Evolutionary conservation across 1,140 invertebrate species (phyloP).

Genomic region (Bombus haemorrhoidalis): DNA sequence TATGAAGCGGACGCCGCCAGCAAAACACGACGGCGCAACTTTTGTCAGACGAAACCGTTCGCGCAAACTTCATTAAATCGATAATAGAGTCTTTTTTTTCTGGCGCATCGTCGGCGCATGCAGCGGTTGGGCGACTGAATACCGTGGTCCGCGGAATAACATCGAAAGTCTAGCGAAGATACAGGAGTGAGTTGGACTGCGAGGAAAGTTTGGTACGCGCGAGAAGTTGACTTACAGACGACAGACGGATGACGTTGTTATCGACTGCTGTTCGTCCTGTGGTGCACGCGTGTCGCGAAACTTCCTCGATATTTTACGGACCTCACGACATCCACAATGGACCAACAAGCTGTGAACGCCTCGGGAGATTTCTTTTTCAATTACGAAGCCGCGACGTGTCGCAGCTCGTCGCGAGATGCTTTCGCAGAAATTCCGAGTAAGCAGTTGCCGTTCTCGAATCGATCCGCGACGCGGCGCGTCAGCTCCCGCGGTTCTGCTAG

Average conservation of each 20-base stretch:
- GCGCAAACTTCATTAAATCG: slow-evolving; percentile 26
- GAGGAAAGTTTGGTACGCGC: slow-evolving; percentile 36
- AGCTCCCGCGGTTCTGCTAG: neutral
- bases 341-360: neutral
- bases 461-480: neutral
- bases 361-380: slow-evolving; percentile 18
- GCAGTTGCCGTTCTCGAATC: slow-evolving; percentile 21
- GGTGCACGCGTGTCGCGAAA: slow-evolving; percentile 32
- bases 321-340: slow-evolving; percentile 24
- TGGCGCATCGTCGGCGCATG: neutral
- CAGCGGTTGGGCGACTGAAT: neutral
- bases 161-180: neutral
- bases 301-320: slow-evolving; percentile 56
- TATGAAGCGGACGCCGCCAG: neutral
- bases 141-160: neutral
- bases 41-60: neutral
- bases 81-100: slow-evolving; percentile 24
- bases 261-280: slow-evolving; percentile 19
- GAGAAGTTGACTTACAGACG: slow-evolving; percentile 24
- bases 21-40: slow-evolving; percentile 8
- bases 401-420: neutral
- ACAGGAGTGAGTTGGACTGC: neutral
- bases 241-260: slow-evolving; percentile 37
- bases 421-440: slow-evolving; percentile 27
- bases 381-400: neutral